Evolutionary conservation across 1,140 invertebrate genomes (phyloP), one percentile per base, ranked within the genome.

Genomic region (Drosophila malerkotliana): DNA sequence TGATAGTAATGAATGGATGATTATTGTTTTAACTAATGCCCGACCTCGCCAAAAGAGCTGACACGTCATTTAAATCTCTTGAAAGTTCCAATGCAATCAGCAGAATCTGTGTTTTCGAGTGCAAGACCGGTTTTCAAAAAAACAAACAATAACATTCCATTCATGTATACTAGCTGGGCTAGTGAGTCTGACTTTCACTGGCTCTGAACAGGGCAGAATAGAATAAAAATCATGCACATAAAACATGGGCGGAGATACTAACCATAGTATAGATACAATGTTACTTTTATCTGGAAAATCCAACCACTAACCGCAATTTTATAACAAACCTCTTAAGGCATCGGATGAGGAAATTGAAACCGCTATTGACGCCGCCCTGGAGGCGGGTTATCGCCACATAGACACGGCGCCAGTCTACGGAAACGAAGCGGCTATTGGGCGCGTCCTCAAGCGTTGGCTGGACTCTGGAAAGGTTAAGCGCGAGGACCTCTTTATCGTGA

Each of bases 341-440:
- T 94, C 94, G 57, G 92, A 95, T 55, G 94, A 95, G 81, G 95
- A 96, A 91, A 93, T 97, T 61, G 95, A 96, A 91, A 80, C 82
- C 14, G 95, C 94, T 26, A 92, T 97, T 0, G 94, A 94, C 48
- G 92, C 92, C 55, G 96, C 94, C 2, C 79, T 94, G 58, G 93
- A 94, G 72, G 92, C 93, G 56, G 94, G 91, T 1, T 92, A 92
- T 54, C 79, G 95, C 28, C 96, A 96, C 73, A 96, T 97, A 58
- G 96, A 97, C 87, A 96, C 96, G 12, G 96, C 96, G 30, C 95
- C 95, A 71, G 94, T 95, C 90, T 97, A 97, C 83, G 94, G 94
- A 67, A 98, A 97, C 90, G 97, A 98, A 92, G 93, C 94, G 67
- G 94, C 94, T 7, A 96, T 98, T 80, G 97, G 97, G 14, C 93